These are phyloP conservation scores for Noctua pronuba DNA, from an alignment of 2,888 invertebrate species.

Conservation along the genomic window DNA sequence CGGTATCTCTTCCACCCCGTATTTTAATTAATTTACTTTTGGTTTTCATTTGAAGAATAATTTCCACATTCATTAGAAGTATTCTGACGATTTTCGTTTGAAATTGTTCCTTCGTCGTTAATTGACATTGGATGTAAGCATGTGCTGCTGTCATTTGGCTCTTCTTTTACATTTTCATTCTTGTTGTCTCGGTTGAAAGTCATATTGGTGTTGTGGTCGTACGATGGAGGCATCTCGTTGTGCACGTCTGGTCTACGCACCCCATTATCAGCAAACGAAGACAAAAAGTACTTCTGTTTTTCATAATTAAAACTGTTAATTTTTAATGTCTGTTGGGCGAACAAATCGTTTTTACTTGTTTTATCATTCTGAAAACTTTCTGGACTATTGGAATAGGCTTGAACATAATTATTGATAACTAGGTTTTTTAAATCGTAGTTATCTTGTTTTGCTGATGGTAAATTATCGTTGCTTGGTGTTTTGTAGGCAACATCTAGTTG, in stretches of 20 bases:
- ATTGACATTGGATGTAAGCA: conserved; percentile 51
- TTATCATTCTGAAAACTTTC: conserved; percentile 68
- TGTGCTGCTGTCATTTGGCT: conserved; percentile 56
- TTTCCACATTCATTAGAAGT: conserved; percentile 44
- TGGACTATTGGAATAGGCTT: conserved; percentile 69
- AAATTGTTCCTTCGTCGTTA: conserved; percentile 44
- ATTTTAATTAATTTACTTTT: conserved; percentile 30
- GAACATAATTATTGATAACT: conserved; percentile 75
- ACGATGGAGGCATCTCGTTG: conserved; percentile 50
- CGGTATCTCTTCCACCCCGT: background rate
- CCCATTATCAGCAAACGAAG: conserved; percentile 70
- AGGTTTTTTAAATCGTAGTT: conserved; percentile 81
- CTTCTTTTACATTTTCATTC: conserved; percentile 59
- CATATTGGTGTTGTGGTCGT: conserved; percentile 30
- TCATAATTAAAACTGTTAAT: conserved; percentile 71
- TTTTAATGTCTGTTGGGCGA: conserved; percentile 67
- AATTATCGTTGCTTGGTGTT: conserved; percentile 53
- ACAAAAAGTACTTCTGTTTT: conserved; percentile 74
- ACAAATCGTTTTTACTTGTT: conserved; percentile 65
- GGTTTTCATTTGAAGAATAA: conserved; percentile 43
- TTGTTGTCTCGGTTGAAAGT: conserved; percentile 61
- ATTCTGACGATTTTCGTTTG: conserved; percentile 58
- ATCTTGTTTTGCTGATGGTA: conserved; percentile 67
- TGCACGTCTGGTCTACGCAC: conserved; percentile 52
- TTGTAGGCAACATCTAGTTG: conserved; percentile 68